These are phyloP conservation scores for Misgurnus mizolepis DNA, from an alignment of 2,113 vertebrate species.

Conservation along the genomic window DNA sequence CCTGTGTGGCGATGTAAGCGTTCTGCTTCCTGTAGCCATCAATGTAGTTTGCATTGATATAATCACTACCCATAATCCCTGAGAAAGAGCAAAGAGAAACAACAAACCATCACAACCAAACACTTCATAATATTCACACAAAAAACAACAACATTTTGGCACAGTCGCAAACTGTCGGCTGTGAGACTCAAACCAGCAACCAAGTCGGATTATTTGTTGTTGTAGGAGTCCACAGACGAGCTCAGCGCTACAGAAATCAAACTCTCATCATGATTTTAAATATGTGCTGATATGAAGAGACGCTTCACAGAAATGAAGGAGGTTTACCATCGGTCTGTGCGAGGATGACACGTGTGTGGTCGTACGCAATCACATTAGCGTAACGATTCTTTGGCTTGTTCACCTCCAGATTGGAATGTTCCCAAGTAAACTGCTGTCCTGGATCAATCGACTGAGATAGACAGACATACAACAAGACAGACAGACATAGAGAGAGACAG, in stretches of 20 bases:
- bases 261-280: no score
- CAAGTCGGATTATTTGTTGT: no score
- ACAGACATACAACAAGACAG: background rate
- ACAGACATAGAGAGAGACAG: background rate
- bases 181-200: no score
- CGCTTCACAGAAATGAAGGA: no score
- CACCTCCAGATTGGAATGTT: conserved; percentile 95
- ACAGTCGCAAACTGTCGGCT: no score
- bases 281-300: no score
- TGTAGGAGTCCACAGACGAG: no score
- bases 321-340: conserved; percentile 87
- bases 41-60: conserved; percentile 98
- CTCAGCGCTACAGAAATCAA: no score
- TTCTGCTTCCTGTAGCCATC: conserved; percentile 98
- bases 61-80: conserved; percentile 95
- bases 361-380: conserved; percentile 94
- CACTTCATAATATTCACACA: no score
- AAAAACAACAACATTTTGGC: no score
- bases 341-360: conserved; percentile 92
- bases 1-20: conserved; percentile 96
- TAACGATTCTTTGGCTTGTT: conserved; percentile 99
- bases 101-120: background rate
- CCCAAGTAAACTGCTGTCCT: conserved; percentile 97
- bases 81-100: conserved; percentile 17
- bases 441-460: conserved; percentile 88